Percentiles rank a stretch among this genome's conserved stretches.
Conservation (phyloP, 2,113 vertebrate species). For the Corythornis cristatus region DNA sequence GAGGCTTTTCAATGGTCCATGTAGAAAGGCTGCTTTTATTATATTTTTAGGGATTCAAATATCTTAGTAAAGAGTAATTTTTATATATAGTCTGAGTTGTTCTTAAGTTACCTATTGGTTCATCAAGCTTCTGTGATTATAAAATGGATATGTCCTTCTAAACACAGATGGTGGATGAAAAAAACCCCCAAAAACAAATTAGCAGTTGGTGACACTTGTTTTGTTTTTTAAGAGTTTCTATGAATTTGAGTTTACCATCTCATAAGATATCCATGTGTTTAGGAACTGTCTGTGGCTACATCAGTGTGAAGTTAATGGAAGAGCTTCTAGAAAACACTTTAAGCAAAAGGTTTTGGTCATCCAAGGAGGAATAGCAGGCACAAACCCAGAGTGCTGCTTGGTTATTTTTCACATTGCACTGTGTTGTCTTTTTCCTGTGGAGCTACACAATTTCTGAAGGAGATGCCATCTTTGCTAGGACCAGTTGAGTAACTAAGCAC, state of each 20-base stretch:
- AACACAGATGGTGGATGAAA: accelerated
- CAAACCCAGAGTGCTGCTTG: not conserved
- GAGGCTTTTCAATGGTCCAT: not conserved
- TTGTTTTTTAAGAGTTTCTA: not conserved
- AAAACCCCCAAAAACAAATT: too few relatives aligned
- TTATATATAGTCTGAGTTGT: too few relatives aligned
- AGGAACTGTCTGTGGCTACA: not conserved
- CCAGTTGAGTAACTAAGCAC: not conserved
- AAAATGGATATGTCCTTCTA: not conserved
- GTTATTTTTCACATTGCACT: not conserved
- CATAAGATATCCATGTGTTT: not conserved
- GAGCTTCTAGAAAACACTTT: not conserved
- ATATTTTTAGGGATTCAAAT: not conserved
- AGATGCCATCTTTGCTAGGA: not conserved
- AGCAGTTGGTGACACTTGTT: too few relatives aligned
- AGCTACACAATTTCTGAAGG: not conserved
- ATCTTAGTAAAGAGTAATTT: not conserved
- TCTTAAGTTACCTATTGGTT: not conserved
- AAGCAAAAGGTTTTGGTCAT: not conserved
- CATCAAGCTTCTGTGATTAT: not conserved
- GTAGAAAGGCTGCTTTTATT: not conserved
- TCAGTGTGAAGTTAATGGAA: not conserved
- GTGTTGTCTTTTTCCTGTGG: not conserved
- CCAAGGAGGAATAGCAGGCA: not conserved
- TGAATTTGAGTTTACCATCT: not conserved